Evolutionary conservation across 1,140 invertebrate genomes (phyloP).

Genomic region (Zaprionus lachaisei): DNA sequence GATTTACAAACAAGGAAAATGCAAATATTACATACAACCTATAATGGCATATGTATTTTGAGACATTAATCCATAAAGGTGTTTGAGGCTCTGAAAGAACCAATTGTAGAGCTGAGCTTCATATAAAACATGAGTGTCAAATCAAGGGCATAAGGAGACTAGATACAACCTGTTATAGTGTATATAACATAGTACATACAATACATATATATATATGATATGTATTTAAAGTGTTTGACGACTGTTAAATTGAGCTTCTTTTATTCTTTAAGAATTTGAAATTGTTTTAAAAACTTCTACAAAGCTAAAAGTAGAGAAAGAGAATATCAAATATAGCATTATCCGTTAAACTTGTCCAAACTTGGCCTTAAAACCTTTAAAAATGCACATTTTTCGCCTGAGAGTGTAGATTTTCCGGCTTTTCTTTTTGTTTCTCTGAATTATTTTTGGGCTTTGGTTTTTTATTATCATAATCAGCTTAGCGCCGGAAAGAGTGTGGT

Average conservation of each 20-base stretch:
- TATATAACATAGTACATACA: no score
- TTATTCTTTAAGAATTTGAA: no score
- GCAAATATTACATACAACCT: no score
- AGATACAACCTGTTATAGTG: no score
- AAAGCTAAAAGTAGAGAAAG: neutral
- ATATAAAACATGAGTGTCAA: no score
- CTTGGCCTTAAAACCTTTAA: neutral
- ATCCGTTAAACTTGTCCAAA: neutral
- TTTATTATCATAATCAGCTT: constrained; percentile 12
- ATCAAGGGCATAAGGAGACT: no score
- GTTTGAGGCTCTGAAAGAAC: no score
- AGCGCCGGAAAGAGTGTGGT: constrained; percentile 1
- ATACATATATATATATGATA: no score
- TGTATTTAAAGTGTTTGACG: no score
- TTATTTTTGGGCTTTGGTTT: neutral
- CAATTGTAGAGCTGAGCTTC: no score
- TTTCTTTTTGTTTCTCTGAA: constrained; percentile 9
- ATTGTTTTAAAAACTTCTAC: neutral
- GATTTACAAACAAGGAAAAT: no score
- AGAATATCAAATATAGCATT: neutral
- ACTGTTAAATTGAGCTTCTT: neutral
- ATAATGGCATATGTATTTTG: no score
- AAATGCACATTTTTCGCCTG: neutral
- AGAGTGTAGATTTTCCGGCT: constrained; percentile 2
- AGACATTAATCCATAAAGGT: rapidly evolving